phyloP scores from a whole-genome alignment of 1,140 invertebrate species.

The Riptortus pedestris region DNA sequence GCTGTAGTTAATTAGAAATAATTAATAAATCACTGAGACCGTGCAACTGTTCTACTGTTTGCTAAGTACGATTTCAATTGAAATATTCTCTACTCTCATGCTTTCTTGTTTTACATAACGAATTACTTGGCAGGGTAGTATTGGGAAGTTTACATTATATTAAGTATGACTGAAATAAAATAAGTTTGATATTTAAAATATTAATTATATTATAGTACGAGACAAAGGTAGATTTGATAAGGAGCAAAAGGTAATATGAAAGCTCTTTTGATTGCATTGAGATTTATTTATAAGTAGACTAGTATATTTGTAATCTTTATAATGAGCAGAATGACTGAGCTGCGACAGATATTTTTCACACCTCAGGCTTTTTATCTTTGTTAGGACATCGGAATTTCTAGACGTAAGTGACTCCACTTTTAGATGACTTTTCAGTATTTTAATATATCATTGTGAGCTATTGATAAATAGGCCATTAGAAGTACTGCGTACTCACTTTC shows the following conservation, averaged over 20 bases:
- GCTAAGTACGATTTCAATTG: neutral
- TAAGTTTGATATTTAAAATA: slow-evolving; percentile 16
- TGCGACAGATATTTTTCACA: neutral
- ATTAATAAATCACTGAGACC: neutral
- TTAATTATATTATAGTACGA: neutral
- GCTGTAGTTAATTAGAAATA: neutral
- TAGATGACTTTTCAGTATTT: slow-evolving; percentile 12
- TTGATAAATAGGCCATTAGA: slow-evolving; percentile 9
- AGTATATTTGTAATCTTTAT: neutral
- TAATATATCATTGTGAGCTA: neutral
- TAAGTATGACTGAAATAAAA: slow-evolving; percentile 24
- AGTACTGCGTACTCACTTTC: slow-evolving; percentile 1
- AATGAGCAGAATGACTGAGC: neutral
- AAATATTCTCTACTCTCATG: slow-evolving; percentile 1
- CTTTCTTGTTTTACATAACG: slow-evolving; percentile 22
- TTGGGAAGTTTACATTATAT: slow-evolving; percentile 5
- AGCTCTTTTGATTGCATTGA: neutral
- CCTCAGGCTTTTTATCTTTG: neutral
- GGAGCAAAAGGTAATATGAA: too few relatives aligned
- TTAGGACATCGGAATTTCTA: neutral
- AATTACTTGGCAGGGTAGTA: slow-evolving; percentile 6
- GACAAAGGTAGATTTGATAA: slow-evolving; percentile 3
- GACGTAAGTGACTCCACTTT: neutral
- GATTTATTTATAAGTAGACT: neutral
- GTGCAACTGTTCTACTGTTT: neutral